Conservation (phyloP, 2,797 vertebrate species). For the Hyperoplus lanceolatus region DNA sequence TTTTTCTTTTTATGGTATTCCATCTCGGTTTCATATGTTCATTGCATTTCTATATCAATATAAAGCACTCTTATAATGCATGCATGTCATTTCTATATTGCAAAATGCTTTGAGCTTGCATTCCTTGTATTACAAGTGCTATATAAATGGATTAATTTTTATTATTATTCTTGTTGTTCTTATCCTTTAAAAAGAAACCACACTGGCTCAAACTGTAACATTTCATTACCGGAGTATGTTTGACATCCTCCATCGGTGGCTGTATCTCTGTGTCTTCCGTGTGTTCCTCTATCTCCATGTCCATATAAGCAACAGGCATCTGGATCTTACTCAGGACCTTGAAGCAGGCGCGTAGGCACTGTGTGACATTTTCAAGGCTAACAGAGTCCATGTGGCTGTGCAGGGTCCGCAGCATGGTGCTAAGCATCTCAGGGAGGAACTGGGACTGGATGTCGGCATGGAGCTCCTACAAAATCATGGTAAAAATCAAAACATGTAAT, state of each 20-base stretch:
- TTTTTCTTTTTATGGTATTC: too few relatives aligned
- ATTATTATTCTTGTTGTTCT: too few relatives aligned
- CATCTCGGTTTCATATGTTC: too few relatives aligned
- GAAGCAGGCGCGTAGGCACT: constrained; percentile 91
- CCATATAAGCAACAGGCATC: constrained; percentile 95
- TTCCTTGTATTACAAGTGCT: too few relatives aligned
- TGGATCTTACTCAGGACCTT: constrained; percentile 97
- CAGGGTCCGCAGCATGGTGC: constrained; percentile 89
- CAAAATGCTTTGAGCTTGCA: too few relatives aligned
- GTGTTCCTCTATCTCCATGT: constrained; percentile 80
- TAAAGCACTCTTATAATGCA: too few relatives aligned
- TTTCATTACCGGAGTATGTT: constrained; percentile 53
- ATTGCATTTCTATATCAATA: too few relatives aligned
- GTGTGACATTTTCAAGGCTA: constrained; percentile 90
- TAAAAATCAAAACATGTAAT: constrained; percentile 17
- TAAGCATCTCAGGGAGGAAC: constrained; percentile 94
- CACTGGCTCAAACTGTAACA: not conserved
- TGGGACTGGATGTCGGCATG: constrained; percentile 95
- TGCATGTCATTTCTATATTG: too few relatives aligned
- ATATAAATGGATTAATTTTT: too few relatives aligned
- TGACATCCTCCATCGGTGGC: constrained; percentile 44
- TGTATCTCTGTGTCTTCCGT: constrained; percentile 49
- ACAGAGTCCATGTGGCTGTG: constrained; percentile 84
- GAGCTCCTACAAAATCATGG: constrained; percentile 88
- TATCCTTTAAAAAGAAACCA: not conserved